Evolutionary conservation across 2,113 vertebrate species (phyloP), one percentile per base, ranked within the genome.

Genomic region (Cricetomys ansorgei): DNA sequence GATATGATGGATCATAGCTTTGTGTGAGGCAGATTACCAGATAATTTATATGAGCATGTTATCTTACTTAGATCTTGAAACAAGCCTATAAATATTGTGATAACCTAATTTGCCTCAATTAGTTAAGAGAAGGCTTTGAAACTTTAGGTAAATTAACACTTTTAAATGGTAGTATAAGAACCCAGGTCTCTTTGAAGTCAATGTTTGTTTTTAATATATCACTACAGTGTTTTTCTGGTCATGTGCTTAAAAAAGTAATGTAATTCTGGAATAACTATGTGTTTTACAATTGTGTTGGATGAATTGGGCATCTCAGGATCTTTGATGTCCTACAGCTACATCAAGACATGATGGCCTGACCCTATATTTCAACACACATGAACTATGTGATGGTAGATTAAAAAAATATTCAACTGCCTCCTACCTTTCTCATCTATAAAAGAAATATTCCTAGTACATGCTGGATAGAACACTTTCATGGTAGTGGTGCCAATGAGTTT

Each of bases 51-150:
- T 55, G 15, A 79, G 27, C 81, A 72, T 86, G 16, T 59, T 43
- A 83, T 53, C 72, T 96, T 85, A 23, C 37, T 85, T 85, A 55
- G 59, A 13, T 50, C 27, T 76, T 96, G 29, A 62, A 75, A 88
- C 17, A 94, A 88, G 16, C 6, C 40, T 88, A 5, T 27, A 45
- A 25, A 5, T 23, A 4, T 92, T 79, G 19, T 88, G 53, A 65
- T 23, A 21, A 90, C 17, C 34, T 92, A 37, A 57, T 65, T 67
- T 85, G 79, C 48, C 8, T n/a, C 1, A 50, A 13, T 31, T 85
- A 57, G 67, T 93, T 75, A 86, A 45, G 34, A 3, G 11, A 31
- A 94, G 7, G 4, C 11, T 91, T 83, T 93, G 57, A 85, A 79
- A 91, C 34, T 37, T 69, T 85, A 93, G 13, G 6, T 94, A 59